A percentile compares a stretch with the other conserved stretches of the same genome.
phyloP scores from a whole-genome alignment of 1,140 invertebrate species.

The Neelides sp. region DNA sequence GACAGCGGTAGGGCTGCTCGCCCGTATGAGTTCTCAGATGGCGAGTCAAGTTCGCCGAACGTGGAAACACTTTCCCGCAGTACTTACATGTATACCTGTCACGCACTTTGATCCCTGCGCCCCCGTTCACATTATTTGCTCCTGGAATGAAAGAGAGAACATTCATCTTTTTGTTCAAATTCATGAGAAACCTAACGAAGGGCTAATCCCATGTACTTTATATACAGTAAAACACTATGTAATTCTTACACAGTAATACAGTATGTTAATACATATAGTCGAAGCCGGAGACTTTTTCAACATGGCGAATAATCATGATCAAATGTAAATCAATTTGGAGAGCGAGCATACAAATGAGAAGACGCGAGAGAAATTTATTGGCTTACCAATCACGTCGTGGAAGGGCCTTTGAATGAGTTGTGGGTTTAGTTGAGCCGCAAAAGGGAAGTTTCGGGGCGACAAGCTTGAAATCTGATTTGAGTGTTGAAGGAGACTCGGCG shows the following conservation, averaged over 20 bases:
- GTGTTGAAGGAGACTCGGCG: constrained; percentile 13
- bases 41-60: constrained; percentile 94
- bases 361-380: no score
- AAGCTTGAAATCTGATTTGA: background rate
- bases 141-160: constrained; percentile 12
- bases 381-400: constrained; percentile 27
- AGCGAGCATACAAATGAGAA: no score
- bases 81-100: constrained; percentile 97
- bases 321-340: no score
- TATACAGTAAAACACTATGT: no score
- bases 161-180: background rate
- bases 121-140: constrained; percentile 29
- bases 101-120: constrained; percentile 49
- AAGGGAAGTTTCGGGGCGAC: constrained; percentile 13
- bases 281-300: no score
- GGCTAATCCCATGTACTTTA: no score
- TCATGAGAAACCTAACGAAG: no score
- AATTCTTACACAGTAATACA: no score
- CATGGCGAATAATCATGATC: no score
- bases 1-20: constrained; percentile 95
- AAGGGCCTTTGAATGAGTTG: constrained; percentile 23
- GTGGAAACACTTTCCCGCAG: constrained; percentile 80
- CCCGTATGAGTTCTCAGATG: constrained; percentile 96
- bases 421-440: constrained; percentile 13
- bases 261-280: no score